Evolutionary conservation across 2,888 invertebrate genomes (phyloP), one percentile per base, ranked within the genome.

Genomic region (Eupithecia dodoneata): DNA sequence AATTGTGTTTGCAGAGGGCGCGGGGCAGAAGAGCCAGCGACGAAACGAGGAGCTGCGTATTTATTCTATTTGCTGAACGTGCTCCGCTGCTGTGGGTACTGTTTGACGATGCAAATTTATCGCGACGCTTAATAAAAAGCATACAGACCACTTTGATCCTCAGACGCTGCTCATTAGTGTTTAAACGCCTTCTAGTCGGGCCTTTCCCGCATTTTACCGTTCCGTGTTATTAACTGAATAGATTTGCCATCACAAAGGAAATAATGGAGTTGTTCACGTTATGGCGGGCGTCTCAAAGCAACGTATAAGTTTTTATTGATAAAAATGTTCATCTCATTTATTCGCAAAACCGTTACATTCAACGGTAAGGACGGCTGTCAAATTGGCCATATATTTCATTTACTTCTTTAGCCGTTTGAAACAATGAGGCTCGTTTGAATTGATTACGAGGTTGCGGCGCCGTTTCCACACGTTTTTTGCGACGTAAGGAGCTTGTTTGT

Each of bases 101-200:
- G 92, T 93, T 94, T 93, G 92, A 90, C 89, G 91, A 95, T 94
- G 94, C 93, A 94, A 94, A 94, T 94, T 93, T 93, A 94, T 94
- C 90, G 91, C 89, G 88, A 88, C 89, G 91, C 89, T 93, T 93
- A 91, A 92, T 93, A 93, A 93, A 94, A 93, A 88, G 91, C 90
- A 87, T 87, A 87, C 88, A 90, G 85, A 89, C 88, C 89, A 76
- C 90, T 92, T 92, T 92, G 92, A 93, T 94, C 91, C 89, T 86
- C 90, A 91, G 91, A 92, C 91, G 90, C 88, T 89, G 87, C 90
- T 93, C 91, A 92, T 92, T 92, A 92, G 72, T 63, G 49, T 67
- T 59, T 63, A 67, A 66, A 70, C 69, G 63, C 59, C 69, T 59
- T 44, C 49, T 66, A 65, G 47, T 71, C 74, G 66, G 13, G 45